Evolutionary conservation across 2,888 invertebrate genomes (phyloP), one percentile per base, ranked within the genome.

Genomic region (Latheticus oryzae): DNA sequence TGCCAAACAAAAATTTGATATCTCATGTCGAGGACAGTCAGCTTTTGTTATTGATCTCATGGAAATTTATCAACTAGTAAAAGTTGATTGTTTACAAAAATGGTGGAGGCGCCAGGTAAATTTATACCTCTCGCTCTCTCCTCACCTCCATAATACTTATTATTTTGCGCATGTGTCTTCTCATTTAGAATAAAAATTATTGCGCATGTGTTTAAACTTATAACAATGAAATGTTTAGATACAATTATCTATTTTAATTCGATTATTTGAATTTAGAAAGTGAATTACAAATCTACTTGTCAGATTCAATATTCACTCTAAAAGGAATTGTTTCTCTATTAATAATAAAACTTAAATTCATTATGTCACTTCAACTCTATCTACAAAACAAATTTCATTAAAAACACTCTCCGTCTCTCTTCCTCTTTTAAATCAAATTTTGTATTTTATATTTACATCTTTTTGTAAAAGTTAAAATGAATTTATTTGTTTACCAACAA

Each of bases 91-190:
- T 42, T 42, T 42, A 42, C 32, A 35, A 48, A 48, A 48, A 48
- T 48, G 48, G 48, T 48, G 48, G 48, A 48, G 23, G 48, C 24
- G 48, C 48, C 48, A 24, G 48, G 48, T 23, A 47, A 47, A 45
- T 45, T 43, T 17, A 12, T 23, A 23, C 38, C 3, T n/a, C 37
- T 3, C 37, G 2, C 4, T 3, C 19, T 2, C 37, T 37, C 37
- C 19, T 23, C 21, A 9, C 23, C 21, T 21, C 12, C 3, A 13
- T 17, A 4, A 40, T 23, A 13, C 9, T 38, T 21, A 23, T 21
- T 42, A 42, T 3, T n/a, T 21, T 38, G 40, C 40, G 40, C 40
- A 26, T 42, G 21, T 23, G 40, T 28, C 13, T 17, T 17, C 5
- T 28, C 8, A 28, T 28, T 43, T 26, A 28, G 9, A 7, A 28